Conservation (phyloP, 53 echinoderm and acorn worm species). For the Glandiceps talaboti region DNA sequence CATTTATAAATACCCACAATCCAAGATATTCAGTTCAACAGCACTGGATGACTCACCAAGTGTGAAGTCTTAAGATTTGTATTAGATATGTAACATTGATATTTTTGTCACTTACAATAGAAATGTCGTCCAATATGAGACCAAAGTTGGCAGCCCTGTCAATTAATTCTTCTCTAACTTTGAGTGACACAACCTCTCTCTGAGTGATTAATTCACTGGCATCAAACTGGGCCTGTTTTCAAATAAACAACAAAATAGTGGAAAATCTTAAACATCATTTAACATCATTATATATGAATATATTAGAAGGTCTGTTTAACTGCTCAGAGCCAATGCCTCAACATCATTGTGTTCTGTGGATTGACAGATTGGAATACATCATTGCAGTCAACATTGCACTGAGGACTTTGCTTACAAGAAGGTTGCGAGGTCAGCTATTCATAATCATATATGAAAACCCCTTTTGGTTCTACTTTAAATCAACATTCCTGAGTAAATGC, state of each 20-base stretch:
- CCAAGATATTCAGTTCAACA: no score
- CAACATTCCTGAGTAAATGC: no score
- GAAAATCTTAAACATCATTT: neutral
- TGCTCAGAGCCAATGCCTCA: neutral
- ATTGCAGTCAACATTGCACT: neutral
- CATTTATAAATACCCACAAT: no score
- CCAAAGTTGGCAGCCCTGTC: slow-evolving; percentile 85
- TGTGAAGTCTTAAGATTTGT: no score
- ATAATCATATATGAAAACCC: no score
- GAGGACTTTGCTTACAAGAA: neutral
- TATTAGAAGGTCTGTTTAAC: no score
- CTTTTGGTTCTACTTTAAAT: no score
- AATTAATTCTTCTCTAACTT: slow-evolving; percentile 66
- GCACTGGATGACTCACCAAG: no score
- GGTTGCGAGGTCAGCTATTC: no score
- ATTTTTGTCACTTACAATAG: slow-evolving; percentile 77
- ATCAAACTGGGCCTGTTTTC: slow-evolving; percentile 84
- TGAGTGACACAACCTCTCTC: slow-evolving; percentile 88
- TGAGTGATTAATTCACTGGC: slow-evolving; percentile 96
- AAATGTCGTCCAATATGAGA: slow-evolving; percentile 84
- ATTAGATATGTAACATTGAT: no score
- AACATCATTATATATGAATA: no score
- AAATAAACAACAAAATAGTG: neutral
- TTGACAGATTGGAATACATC: slow-evolving; percentile 9
- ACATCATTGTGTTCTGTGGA: neutral